Conservation (phyloP, 30 jellyfish, hydroid and myxozoan genomes). For the Aurelia sp. region DNA sequence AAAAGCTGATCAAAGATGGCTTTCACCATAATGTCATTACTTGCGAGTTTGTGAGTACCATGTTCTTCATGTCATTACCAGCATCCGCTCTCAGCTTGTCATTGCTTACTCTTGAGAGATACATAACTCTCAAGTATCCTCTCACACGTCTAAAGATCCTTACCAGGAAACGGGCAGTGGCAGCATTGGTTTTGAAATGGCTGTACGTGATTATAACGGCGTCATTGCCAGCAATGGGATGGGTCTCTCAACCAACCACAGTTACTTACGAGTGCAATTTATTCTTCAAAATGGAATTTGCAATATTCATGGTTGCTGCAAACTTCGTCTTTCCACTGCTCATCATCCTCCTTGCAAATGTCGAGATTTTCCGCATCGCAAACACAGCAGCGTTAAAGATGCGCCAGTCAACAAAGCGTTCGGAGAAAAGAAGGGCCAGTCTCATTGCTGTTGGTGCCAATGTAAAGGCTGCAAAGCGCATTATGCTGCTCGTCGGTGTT, state of each 20-base stretch:
- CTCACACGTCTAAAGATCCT: conserved; percentile 62
- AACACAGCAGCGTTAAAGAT: conserved; percentile 67
- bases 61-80: conserved; percentile 88
- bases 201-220: conserved; percentile 69
- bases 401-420: conserved; percentile 41
- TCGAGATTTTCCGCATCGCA: conserved; percentile 80
- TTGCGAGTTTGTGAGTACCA: conserved; percentile 73
- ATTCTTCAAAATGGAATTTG: conserved; percentile 38
- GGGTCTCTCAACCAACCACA: conserved; percentile 38
- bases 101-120: conserved; percentile 83
- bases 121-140: conserved; percentile 72
- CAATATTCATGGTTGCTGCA: conserved; percentile 71
- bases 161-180: conserved; percentile 50
- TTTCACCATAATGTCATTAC: conserved; percentile 36
- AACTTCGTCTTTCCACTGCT: conserved; percentile 73
- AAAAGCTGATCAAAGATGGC: conserved; percentile 36
- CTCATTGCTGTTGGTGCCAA: conserved; percentile 76
- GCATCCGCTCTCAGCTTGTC: conserved; percentile 80
- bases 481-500: conserved; percentile 82
- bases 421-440: conserved; percentile 63
- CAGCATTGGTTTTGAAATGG: conserved; percentile 72
- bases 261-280: conserved; percentile 49
- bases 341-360: conserved; percentile 61
- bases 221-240: conserved; percentile 70
- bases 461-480: conserved; percentile 85